Base-by-base conservation (phyloP, 2,797 vertebrate genomes). In the Enteromius viviparus region DNA sequence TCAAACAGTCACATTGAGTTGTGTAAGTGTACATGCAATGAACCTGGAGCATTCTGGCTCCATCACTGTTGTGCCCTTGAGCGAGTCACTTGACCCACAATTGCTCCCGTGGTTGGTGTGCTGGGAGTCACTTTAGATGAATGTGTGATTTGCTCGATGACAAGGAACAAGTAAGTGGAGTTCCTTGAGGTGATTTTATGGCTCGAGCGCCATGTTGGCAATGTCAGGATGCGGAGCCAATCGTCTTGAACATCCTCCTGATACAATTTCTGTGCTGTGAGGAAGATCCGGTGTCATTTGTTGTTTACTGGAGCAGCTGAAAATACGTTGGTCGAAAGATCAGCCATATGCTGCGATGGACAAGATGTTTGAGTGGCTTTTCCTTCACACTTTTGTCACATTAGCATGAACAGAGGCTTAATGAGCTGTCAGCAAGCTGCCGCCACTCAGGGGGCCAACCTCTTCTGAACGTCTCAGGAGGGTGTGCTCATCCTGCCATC, bases 381-480 rank as follows among this genome's bases (percentile, higher is more conserved):
- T 60, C 45, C 53, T 79, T 84, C 79, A 81, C 72, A 81, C 47
- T n/a, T 83, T 83, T 15, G 26, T 62, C 71, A 66, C 72, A 55
- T 37, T 72, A 65, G 65, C 10, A 58, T 6, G 58, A 80, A 83
- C 83, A 60, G 72, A 62, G 45, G 8, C 78, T 74, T 64, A 70
- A 76, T 84, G 74, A 85, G 84, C 72, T 78, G 84, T 78, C 66
- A 42, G 34, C 65, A 85, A 80, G 82, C 85, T 71, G 82, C 82
- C 32, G 21, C 42, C 45, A 60, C 65, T 82, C 81, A 69, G 60
- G 64, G 72, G 47, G 66, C 78, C 72, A 49, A 40, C 29, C 64
- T 74, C 69, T 40, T 70, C 60, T 66, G 19, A 26, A 75, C 17
- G 9, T 64, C 58, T 51, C 45, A 3, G 40, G 42, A 74, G 79